Base-by-base conservation (phyloP, 2,888 invertebrate genomes). In the Cecidostiba fungosa region DNA sequence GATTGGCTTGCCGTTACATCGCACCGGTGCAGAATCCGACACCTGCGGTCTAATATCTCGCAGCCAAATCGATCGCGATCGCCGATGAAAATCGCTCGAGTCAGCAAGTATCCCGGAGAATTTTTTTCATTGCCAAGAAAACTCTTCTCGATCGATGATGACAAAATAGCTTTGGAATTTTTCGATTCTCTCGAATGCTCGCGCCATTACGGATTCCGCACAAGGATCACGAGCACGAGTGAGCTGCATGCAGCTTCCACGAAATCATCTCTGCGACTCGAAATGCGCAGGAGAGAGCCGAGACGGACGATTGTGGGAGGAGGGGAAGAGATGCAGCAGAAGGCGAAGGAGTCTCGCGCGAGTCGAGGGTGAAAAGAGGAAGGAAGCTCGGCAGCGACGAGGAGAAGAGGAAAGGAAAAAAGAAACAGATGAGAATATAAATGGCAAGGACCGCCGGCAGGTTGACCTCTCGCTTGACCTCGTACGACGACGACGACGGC, bases 391-490 rank as follows among this genome's bases (percentile, higher is more conserved):
- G n/a, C n/a, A n/a, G n/a, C n/a, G 19, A 8, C 16, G 50, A 43
- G 29, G 12, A 62, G 66, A 43, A 43, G 82, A 26, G 39, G 43
- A 62, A 39, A 43, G 26, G 82, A 85, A 77, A 77, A 84, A 76
- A 59, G 84, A 79, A 69, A 74, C 70, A 86, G 85, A 89, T 87
- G 72, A 72, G 85, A 89, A 87, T 72, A 88, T 72, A 88, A 81
- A 84, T 84, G 88, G 47, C 79, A 86, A 89, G 89, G 89, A 90
- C 89, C 89, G 89, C 32, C 88, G 86, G 87, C 88, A 87, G 86
- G 87, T 86, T 90, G 90, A 91, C 91, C 91, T 89, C 88, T 88
- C 82, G 89, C 85, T 89, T 90, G 90, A 90, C 91, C 90, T 88
- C 88, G 88, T 89, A 87, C 89, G 89, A 89, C 89, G 89, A 89